Conservation (phyloP, 2,113 vertebrate species). For the Sinosuthora webbiana region DNA sequence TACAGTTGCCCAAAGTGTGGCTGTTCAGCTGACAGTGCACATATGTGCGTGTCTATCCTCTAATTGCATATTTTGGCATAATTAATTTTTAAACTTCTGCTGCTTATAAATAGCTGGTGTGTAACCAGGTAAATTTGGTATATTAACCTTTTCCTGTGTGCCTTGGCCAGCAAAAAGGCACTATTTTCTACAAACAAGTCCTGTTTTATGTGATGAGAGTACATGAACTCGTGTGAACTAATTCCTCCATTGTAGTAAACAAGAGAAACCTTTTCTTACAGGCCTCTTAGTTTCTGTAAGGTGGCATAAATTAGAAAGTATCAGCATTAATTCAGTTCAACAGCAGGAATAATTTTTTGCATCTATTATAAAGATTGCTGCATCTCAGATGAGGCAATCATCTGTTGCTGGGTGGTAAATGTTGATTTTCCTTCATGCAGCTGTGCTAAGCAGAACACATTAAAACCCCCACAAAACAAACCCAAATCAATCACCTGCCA, state of each 20-base stretch:
- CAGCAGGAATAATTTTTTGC: not conserved
- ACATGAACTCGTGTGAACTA: not conserved
- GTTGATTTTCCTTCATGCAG: not conserved
- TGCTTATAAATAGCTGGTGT: not conserved
- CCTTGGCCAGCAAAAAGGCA: not conserved
- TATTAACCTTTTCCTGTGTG: not conserved
- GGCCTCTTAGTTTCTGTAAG: not conserved
- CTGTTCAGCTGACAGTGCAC: not conserved
- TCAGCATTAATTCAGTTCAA: not conserved
- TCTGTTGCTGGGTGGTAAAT: not conserved
- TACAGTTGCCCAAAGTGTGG: not conserved
- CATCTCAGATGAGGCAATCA: not conserved
- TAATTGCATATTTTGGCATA: not conserved
- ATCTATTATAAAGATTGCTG: not conserved
- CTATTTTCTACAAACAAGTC: not conserved
- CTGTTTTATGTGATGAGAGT: not conserved
- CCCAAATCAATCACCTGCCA: not conserved
- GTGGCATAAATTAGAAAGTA: not conserved
- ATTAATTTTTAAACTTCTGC: not conserved
- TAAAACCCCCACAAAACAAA: not conserved
- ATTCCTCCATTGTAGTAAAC: not conserved
- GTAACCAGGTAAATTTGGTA: not conserved
- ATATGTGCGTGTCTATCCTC: fast-evolving
- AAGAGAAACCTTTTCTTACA: not conserved
- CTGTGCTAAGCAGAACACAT: not conserved